Evolutionary conservation across 2,888 invertebrate genomes (phyloP).

Genomic region (Ormia ochracea): DNA sequence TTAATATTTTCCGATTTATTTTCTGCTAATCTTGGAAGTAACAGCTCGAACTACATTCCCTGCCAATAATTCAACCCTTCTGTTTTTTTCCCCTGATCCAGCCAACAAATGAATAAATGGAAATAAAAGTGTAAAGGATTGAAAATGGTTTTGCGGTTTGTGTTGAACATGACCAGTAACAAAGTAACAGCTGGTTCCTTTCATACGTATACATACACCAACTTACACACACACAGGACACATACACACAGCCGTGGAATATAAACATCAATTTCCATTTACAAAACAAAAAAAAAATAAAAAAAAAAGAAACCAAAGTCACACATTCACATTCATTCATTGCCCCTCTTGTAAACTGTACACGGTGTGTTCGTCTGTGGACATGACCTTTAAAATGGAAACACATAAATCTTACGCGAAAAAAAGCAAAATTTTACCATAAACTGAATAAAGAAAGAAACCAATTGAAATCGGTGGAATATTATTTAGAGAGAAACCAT

Average conservation of each 20-base stretch:
- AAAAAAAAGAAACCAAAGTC: background rate
- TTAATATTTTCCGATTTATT: background rate
- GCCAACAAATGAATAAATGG: conserved; percentile 14
- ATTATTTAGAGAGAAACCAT: background rate
- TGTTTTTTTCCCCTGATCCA: background rate
- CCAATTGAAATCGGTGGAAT: conserved; percentile 6
- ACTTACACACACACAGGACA: background rate
- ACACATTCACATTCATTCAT: background rate
- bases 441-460: background rate
- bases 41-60: background rate
- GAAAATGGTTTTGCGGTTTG: conserved; percentile 53
- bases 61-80: background rate
- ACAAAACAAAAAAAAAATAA: background rate
- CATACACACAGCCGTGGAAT: background rate
- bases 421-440: conserved; percentile 8
- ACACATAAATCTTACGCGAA: conserved; percentile 59
- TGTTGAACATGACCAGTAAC: conserved; percentile 58
- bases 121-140: conserved; percentile 28
- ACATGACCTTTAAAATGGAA: conserved; percentile 60
- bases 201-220: background rate
- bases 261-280: background rate
- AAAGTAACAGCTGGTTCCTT: conserved; percentile 55
- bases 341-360: conserved; percentile 16
- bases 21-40: background rate
- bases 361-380: conserved; percentile 44